Evolutionary conservation across 1,140 invertebrate genomes (phyloP).

Genomic region (Zaprionus vittiger): DNA sequence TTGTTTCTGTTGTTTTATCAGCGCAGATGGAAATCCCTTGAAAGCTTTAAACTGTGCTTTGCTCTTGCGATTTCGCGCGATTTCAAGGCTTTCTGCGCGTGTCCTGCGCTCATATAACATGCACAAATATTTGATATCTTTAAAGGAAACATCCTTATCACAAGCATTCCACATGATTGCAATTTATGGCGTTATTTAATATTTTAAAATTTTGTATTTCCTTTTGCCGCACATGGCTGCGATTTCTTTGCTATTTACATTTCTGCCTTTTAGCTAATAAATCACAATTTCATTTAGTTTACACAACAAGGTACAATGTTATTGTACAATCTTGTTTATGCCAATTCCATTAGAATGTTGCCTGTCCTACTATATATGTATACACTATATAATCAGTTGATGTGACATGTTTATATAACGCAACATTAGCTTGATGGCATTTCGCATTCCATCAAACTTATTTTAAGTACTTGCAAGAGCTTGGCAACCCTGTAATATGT

Average conservation of each 20-base stretch:
- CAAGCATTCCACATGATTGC: background rate
- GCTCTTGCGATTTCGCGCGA: slow-evolving; percentile 17
- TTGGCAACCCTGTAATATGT: slow-evolving; percentile 27
- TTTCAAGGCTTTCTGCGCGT: slow-evolving; percentile 34
- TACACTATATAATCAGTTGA: background rate
- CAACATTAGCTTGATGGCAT: background rate
- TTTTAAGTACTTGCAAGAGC: background rate
- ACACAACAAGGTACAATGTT: slow-evolving; percentile 21
- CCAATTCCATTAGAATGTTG: background rate
- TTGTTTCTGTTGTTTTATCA: slow-evolving; percentile 32
- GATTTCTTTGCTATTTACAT: background rate
- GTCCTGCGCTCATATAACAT: background rate
- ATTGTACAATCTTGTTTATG: slow-evolving; percentile 18
- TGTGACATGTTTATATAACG: background rate
- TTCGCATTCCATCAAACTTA: background rate
- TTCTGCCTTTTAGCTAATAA: slow-evolving; percentile 7
- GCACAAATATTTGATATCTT: background rate
- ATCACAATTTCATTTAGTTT: slow-evolving; percentile 3
- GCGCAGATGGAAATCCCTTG: slow-evolving; percentile 23
- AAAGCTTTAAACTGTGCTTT: slow-evolving; percentile 34
- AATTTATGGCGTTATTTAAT: background rate
- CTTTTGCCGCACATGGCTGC: background rate
- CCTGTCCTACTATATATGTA: background rate
- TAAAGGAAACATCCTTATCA: background rate
- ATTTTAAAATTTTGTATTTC: background rate